A percentile compares a stretch with the other conserved stretches of the same genome.
Conservation (phyloP, 2,888 invertebrate genomes). For the Crematogaster levior region DNA sequence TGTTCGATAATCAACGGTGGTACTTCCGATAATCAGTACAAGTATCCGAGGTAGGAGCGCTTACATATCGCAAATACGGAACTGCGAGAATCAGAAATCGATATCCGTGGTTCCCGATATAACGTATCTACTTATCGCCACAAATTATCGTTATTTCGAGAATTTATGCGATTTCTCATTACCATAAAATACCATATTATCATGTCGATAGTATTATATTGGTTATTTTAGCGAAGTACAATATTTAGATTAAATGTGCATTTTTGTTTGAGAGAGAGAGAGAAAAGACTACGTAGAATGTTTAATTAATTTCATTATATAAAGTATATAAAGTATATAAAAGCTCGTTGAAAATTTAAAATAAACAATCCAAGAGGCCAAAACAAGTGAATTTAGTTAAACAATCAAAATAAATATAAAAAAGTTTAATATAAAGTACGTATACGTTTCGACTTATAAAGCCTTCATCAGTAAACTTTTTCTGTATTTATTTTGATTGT, state of each 20-base stretch:
- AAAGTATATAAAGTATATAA: not conserved
- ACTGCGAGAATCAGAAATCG: slow-evolving; percentile 48
- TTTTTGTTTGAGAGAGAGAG: not conserved
- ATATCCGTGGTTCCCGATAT: slow-evolving; percentile 36
- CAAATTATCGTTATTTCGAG: slow-evolving; percentile 38
- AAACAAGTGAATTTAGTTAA: too few relatives aligned
- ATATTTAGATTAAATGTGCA: not conserved
- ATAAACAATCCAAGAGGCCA: too few relatives aligned
- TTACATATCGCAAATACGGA: slow-evolving; percentile 48
- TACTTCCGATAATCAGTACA: slow-evolving; percentile 64
- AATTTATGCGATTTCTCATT: slow-evolving; percentile 27
- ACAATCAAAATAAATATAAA: too few relatives aligned
- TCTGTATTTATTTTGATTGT: too few relatives aligned
- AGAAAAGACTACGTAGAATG: not conserved
- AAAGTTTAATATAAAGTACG: too few relatives aligned
- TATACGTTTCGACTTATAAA: too few relatives aligned
- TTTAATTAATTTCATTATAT: not conserved
- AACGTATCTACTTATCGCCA: slow-evolving; percentile 37
- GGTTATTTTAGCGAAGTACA: not conserved
- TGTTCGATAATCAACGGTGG: slow-evolving; percentile 61
- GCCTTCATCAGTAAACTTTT: too few relatives aligned
- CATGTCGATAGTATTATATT: not conserved
- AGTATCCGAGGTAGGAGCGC: slow-evolving; percentile 47
- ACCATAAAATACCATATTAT: slow-evolving; percentile 33
- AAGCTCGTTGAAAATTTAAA: too few relatives aligned